Percentiles rank a stretch among this genome's conserved stretches.
These are phyloP conservation scores for Chloropsis cyanopogon DNA, from an alignment of 2,113 vertebrate species.

Conservation along the genomic window DNA sequence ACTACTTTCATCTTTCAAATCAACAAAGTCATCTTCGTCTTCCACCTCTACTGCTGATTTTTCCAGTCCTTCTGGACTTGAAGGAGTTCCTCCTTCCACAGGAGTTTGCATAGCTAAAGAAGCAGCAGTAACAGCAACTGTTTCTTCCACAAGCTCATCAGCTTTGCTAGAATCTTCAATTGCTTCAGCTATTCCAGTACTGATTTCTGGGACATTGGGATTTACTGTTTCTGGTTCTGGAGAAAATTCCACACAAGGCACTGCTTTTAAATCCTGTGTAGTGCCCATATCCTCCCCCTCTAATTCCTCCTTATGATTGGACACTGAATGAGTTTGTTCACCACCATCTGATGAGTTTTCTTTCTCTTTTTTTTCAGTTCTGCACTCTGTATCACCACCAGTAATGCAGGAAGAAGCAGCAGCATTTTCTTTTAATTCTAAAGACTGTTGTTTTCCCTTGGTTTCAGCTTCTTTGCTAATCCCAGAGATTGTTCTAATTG, in stretches of 20 bases:
- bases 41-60: slow-evolving; percentile 58
- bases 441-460: background rate
- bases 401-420: background rate
- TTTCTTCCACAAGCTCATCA: slow-evolving; percentile 45
- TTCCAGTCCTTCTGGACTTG: slow-evolving; percentile 44
- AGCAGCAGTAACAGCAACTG: slow-evolving; percentile 45
- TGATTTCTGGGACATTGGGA: slow-evolving; percentile 22
- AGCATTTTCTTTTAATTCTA: slow-evolving; percentile 50
- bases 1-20: slow-evolving; percentile 67
- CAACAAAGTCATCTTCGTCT: slow-evolving; percentile 71
- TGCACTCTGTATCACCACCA: slow-evolving; percentile 22
- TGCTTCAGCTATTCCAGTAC: slow-evolving; percentile 56
- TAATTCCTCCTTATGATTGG: slow-evolving; percentile 26
- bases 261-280: background rate
- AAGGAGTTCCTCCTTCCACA: slow-evolving; percentile 58
- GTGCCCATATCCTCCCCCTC: background rate
- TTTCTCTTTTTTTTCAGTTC: slow-evolving; percentile 52
- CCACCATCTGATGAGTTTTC: slow-evolving; percentile 63
- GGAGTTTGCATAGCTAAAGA: background rate
- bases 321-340: background rate
- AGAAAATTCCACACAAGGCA: background rate
- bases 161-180: slow-evolving; percentile 42
- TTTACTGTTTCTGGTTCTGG: background rate
- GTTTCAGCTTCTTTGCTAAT: slow-evolving; percentile 67
- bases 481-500: slow-evolving; percentile 77